These are phyloP conservation scores for Solen grandis DNA, from an alignment of 1,140 invertebrate genomes.

Conservation along the genomic window DNA sequence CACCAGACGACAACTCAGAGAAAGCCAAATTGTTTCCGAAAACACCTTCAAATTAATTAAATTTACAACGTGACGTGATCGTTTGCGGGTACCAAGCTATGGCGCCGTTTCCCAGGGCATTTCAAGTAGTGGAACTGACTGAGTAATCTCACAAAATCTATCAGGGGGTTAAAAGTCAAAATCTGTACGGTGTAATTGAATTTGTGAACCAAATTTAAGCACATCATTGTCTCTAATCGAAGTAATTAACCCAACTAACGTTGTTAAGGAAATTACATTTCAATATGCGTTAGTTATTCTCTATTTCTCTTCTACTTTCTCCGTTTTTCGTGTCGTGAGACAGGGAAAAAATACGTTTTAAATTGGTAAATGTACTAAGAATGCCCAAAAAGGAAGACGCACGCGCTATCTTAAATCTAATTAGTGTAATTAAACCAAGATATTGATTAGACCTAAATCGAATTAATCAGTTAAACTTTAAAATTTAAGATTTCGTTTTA, in stretches of 20 bases:
- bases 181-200: conserved; percentile 55
- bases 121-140: conserved; percentile 17
- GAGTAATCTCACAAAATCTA: conserved; percentile 44
- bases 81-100: conserved; percentile 30
- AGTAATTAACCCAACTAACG: conserved; percentile 55
- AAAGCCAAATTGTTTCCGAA: not conserved
- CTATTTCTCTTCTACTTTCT: conserved; percentile 41
- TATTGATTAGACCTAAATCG: conserved; percentile 51
- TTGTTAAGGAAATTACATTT: conserved; percentile 56
- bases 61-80: conserved; percentile 29
- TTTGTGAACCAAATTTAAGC: conserved; percentile 58
- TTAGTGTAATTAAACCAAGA: conserved; percentile 57
- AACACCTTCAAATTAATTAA: conserved; percentile 19
- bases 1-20: not conserved
- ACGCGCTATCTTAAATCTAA: conserved; percentile 43
- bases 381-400: conserved; percentile 15
- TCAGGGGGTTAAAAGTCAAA: conserved; percentile 55
- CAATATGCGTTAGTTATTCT: conserved; percentile 35
- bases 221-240: conserved; percentile 52
- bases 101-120: conserved; percentile 42
- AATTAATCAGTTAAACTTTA: conserved; percentile 41
- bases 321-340: conserved; percentile 22
- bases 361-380: conserved; percentile 33
- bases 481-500: not conserved
- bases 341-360: conserved; percentile 45